Conservation (phyloP, 2,113 vertebrate species). For the Gulo gulo region DNA sequence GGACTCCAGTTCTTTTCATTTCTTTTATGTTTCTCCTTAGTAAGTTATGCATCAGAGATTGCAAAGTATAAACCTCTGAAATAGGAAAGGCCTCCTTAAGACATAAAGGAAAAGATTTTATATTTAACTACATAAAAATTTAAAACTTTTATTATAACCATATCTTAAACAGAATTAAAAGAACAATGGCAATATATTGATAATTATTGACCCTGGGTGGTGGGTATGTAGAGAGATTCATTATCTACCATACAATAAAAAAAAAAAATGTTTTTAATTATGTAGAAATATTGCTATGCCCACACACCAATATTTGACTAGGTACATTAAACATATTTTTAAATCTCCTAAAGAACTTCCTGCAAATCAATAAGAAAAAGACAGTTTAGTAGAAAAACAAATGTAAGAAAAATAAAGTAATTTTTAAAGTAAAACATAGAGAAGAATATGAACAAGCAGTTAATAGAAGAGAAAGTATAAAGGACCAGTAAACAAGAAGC, state of each 20-base stretch:
- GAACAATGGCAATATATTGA: neutral
- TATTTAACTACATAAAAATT: neutral
- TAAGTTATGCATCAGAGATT: neutral
- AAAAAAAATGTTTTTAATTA: neutral
- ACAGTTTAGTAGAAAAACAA: neutral
- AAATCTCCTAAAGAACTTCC: neutral
- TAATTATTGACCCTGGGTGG: neutral
- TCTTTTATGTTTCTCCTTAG: neutral
- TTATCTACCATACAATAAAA: neutral
- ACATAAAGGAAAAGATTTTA: constrained; percentile 3
- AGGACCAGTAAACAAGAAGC: neutral
- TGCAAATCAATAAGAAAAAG: constrained; percentile 16
- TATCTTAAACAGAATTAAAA: constrained; percentile 29
- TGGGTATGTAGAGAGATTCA: neutral
- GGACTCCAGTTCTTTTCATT: neutral
- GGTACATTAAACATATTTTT: neutral
- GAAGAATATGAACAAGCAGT: neutral
- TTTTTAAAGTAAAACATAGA: neutral
- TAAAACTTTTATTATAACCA: neutral
- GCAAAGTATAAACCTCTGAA: constrained; percentile 24
- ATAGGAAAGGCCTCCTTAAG: neutral
- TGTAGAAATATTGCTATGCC: neutral
- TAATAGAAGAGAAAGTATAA: neutral
- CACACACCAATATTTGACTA: neutral
- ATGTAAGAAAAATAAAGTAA: neutral